phyloP scores from a whole-genome alignment of 2,888 invertebrate genomes.

The Lasioglossum morio region DNA sequence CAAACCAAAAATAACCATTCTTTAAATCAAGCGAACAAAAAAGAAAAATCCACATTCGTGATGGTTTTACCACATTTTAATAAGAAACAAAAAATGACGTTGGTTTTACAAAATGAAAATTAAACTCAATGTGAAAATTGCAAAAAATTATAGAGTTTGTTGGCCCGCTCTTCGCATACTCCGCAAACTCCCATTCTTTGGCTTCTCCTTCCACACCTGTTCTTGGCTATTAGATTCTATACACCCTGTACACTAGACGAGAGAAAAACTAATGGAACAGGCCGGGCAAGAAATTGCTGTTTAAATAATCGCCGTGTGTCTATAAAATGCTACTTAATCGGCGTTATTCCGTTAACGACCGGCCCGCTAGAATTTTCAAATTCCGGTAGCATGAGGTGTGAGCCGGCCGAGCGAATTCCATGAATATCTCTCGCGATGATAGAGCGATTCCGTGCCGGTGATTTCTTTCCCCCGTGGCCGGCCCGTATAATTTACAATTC shows the following conservation, averaged over 20 bases:
- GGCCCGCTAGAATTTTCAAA: neutral
- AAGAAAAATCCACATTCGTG: too few species aligned
- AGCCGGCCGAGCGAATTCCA: neutral
- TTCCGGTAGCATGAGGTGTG: neutral
- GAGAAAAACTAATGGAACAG: neutral
- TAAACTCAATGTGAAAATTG: too few species aligned
- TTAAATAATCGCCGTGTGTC: neutral
- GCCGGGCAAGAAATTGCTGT: neutral
- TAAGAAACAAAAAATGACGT: too few species aligned
- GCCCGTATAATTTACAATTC: slow-evolving; percentile 45
- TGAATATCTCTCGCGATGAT: neutral
- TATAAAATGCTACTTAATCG: neutral
- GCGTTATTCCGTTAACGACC: neutral
- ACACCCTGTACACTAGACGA: neutral
- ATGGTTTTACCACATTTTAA: too few species aligned
- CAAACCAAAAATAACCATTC: too few species aligned
- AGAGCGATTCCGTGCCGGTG: neutral
- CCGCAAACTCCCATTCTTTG: too few species aligned
- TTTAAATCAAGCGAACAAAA: too few species aligned
- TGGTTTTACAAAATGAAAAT: too few species aligned
- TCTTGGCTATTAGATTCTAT: too few species aligned
- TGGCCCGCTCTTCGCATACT: too few species aligned
- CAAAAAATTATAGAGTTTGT: too few species aligned
- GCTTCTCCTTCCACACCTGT: too few species aligned
- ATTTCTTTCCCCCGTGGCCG: neutral